Base-by-base conservation (phyloP, 2,797 vertebrate species). In the Pseudochaenichthys georgianus region DNA sequence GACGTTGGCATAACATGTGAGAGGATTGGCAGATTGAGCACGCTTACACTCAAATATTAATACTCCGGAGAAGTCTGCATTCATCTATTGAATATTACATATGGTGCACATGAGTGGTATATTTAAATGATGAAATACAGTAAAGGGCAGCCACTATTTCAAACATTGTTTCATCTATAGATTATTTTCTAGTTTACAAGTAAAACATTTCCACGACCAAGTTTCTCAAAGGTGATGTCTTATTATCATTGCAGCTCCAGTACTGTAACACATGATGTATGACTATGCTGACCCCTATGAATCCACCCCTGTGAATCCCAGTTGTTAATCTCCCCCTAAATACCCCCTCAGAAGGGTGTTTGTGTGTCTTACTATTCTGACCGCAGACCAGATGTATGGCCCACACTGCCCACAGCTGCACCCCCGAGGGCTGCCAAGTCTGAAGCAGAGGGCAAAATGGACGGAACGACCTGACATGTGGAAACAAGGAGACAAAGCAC, bases 331-430 rank as follows among this genome's bases (percentile, higher is more conserved):
- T 2, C 19, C 46, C 43, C 3, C 48, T 46, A 9, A 17, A 31
- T 23, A 59, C 55, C 15, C 38, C 59, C n/a, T 13, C 21, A 64
- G 61, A 53, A 11, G 47, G 58, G 9, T 64, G 55, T 78, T 38
- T 70, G 59, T 75, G 52, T 41, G 28, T 70, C 96, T 82, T 96
- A 99, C 97, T 94, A 78, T 98, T 97, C 91, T 97, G 97, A 90
- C 94, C 96, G 94, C 96, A 97, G 81, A 98, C 96, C 0, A 98
- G 96, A 63, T 96, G 96, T 92, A 99, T 96, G 61, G 97, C 97
- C 97, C 98, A 99, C 70, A 97, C 96, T 73, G 97, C 97, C 97
- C 97, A 99, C 43, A 98, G 93, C 93, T 99, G 97, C 50, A 98
- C 97, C 70, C 97, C 97, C 1, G 97, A 89, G 15, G 97, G 96